These are phyloP conservation scores for Clarias gariepinus DNA, from an alignment of 2,113 vertebrate species.

Conservation along the genomic window DNA sequence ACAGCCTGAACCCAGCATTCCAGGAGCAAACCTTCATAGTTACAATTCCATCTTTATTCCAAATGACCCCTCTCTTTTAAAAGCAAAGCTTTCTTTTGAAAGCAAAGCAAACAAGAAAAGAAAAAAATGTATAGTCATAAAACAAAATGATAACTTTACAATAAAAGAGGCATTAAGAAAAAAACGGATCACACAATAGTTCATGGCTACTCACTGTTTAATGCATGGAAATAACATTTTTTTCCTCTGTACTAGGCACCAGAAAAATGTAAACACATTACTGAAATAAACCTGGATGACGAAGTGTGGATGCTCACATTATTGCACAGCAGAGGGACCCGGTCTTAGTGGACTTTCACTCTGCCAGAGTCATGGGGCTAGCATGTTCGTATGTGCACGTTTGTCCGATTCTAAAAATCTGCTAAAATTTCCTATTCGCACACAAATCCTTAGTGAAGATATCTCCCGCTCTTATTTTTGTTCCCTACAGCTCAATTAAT, in stretches of 20 bases:
- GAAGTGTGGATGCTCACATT: slow-evolving; percentile 46
- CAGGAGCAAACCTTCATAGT: slow-evolving; percentile 50
- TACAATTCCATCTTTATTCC: slow-evolving; percentile 64
- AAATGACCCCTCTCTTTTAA: slow-evolving; percentile 60
- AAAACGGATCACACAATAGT: slow-evolving; percentile 66
- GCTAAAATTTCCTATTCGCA: not conserved
- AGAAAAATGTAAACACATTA: slow-evolving; percentile 94
- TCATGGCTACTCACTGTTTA: slow-evolving; percentile 81
- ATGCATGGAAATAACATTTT: slow-evolving; percentile 84
- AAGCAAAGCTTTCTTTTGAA: slow-evolving; percentile 58
- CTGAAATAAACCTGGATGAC: slow-evolving; percentile 90
- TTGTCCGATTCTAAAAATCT: slow-evolving; percentile 15
- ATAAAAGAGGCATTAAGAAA: slow-evolving; percentile 60
- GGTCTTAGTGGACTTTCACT: slow-evolving; percentile 49
- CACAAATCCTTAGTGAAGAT: not conserved
- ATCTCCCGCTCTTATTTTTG: not conserved
- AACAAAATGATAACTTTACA: slow-evolving; percentile 56
- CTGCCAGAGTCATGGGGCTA: slow-evolving; percentile 43
- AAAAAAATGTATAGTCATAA: slow-evolving; percentile 47
- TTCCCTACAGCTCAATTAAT: not conserved
- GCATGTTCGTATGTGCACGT: slow-evolving; percentile 27
- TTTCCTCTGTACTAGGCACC: slow-evolving; percentile 91
- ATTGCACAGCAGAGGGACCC: slow-evolving; percentile 57
- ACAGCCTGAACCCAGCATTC: slow-evolving; percentile 33
- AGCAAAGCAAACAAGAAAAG: slow-evolving; percentile 49